Evolutionary conservation across 2,113 vertebrate genomes (phyloP), one percentile per base, ranked within the genome.

Genomic region (Trogon melanurus): DNA sequence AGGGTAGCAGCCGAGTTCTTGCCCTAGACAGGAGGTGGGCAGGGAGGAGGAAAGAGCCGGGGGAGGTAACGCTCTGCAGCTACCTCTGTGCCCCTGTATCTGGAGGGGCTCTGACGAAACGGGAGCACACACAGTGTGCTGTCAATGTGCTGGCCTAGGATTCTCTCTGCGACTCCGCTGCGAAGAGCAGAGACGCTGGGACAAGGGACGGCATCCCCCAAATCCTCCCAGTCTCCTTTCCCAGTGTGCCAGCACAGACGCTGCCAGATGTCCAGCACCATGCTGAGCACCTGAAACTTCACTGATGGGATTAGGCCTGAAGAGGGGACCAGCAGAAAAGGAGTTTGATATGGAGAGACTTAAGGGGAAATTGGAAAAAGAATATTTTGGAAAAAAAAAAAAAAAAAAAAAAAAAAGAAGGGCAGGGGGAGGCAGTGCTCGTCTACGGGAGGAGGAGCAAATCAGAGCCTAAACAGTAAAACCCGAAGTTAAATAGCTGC

Each of bases 101-200:
- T 56, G 23, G 6, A 13, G 5, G 6, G 22, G 16, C 3, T 54
- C 3, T 41, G 25, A 44, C 16, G 38, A 57, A 88, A 54, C 5
- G 41, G 34, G 5, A 38, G 38, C 45, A 47, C 16, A 26, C n/a
- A 5, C 45, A 10, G 67, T 64, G 50, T 30, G 25, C 54, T 26
- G 16, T 41, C 20, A 0, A 16, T n/a, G 22, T 0, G 1, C 32
- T 1, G 2, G 5, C 4, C 11, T 6, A 26, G 13, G 74, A 19
- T 1, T 44, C 29, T 47, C 21, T 22, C 22, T 13, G 47, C 1
- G 10, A 11, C 12, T 48, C 41, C 2, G 1, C 22, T 66, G 30
- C 26, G 3, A 25, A 27, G 12, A 26, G 13, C 0, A 0, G 25
- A 45, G 50, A 38, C 69, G 25, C 3, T 38, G 66, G 10, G 41